These are phyloP conservation scores for Cairina moschata DNA, from an alignment of 2,113 vertebrate species.

Conservation along the genomic window DNA sequence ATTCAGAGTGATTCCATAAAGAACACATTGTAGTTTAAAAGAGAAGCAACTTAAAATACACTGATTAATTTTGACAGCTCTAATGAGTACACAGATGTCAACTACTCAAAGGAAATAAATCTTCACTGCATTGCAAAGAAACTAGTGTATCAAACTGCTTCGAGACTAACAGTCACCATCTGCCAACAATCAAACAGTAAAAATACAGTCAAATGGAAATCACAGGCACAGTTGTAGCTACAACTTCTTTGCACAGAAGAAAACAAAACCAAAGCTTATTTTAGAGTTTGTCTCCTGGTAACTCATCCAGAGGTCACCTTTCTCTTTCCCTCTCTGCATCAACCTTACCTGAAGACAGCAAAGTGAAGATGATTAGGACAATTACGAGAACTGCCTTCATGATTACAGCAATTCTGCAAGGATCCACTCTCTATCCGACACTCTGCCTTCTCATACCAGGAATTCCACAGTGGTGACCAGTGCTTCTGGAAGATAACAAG, in stretches of 20 bases:
- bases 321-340: neutral
- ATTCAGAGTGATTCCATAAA: neutral
- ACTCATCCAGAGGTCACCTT: neutral
- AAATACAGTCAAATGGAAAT: neutral
- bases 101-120: neutral
- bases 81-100: neutral
- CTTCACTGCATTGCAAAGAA: neutral
- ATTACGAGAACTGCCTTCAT: slow-evolving; percentile 47
- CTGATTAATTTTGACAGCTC: neutral
- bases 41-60: neutral
- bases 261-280: neutral
- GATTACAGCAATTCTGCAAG: neutral
- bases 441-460: slow-evolving; percentile 51
- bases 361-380: slow-evolving; percentile 16
- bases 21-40: neutral
- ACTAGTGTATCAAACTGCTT: neutral
- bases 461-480: slow-evolving; percentile 64
- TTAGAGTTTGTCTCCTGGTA: neutral
- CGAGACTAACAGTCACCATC: slow-evolving; percentile 37
- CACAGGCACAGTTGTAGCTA: neutral
- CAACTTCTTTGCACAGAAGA: neutral
- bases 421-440: neutral
- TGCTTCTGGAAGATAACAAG: slow-evolving; percentile 21
- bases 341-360: slow-evolving; percentile 64
- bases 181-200: slow-evolving; percentile 33